Conservation (phyloP, 2,797 vertebrate species). For the Poeciliopsis paucimaculata region DNA sequence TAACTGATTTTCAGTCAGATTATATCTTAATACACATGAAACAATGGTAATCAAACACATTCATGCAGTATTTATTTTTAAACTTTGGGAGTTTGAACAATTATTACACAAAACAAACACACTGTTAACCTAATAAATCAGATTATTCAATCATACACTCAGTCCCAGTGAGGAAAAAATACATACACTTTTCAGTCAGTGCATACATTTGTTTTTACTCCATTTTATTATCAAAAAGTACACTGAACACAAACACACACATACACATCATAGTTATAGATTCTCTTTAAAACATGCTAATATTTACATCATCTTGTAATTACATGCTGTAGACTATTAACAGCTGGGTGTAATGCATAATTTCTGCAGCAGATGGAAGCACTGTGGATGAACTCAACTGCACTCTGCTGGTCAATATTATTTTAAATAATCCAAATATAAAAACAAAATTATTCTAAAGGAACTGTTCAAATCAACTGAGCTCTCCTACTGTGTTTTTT, state of each 20-base stretch:
- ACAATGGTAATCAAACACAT: conserved; percentile 23
- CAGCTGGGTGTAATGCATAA: conserved; percentile 73
- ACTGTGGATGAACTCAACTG: conserved; percentile 56
- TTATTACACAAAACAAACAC: conserved; percentile 52
- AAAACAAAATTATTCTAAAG: conserved; percentile 9
- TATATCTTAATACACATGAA: conserved; percentile 41
- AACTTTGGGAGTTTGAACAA: conserved; percentile 44
- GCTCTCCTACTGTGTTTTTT: background rate
- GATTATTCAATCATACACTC: conserved; percentile 67
- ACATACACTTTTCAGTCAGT: conserved; percentile 81
- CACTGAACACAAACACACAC: conserved; percentile 83
- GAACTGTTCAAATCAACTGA: background rate
- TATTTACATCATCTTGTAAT: conserved; percentile 85
- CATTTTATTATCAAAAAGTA: conserved; percentile 85
- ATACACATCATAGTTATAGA: conserved; percentile 79
- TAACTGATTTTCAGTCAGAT: conserved; percentile 53
- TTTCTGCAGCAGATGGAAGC: conserved; percentile 67
- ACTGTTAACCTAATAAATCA: conserved; percentile 49
- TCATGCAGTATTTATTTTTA: conserved; percentile 56
- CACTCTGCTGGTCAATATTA: conserved; percentile 44
- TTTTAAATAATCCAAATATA: conserved; percentile 13
- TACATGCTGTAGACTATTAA: conserved; percentile 86
- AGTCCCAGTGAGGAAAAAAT: conserved; percentile 69
- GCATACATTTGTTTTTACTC: conserved; percentile 70
- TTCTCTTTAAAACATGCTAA: conserved; percentile 87